Evolutionary conservation across 1,140 invertebrate species (phyloP).

Genomic region (Leguminivora glycinivorella): DNA sequence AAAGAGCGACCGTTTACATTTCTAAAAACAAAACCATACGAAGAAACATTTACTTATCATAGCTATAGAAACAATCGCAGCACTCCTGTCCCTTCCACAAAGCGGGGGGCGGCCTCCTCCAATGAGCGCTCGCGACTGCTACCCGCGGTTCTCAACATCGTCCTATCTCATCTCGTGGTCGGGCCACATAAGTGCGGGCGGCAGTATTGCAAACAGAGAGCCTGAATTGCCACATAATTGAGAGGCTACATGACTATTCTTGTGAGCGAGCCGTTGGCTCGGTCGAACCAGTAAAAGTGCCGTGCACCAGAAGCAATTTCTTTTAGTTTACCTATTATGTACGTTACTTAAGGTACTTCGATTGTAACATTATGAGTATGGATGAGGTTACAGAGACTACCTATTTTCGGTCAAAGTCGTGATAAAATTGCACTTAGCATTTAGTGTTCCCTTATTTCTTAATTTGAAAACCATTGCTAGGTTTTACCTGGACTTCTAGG

Average conservation of each 20-base stretch:
- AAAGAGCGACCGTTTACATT: neutral
- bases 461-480: too few relatives aligned
- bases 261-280: neutral
- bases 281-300: too few relatives aligned
- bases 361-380: too few relatives aligned
- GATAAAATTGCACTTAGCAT: too few relatives aligned
- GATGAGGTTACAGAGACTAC: too few relatives aligned
- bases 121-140: constrained; percentile 56
- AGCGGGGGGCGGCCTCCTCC: constrained; percentile 44
- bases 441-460: too few relatives aligned
- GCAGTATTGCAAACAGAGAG: constrained; percentile 58
- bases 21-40: neutral
- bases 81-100: constrained; percentile 45
- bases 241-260: constrained; percentile 46
- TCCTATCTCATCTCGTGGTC: neutral
- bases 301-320: too few relatives aligned
- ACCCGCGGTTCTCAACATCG: constrained; percentile 41
- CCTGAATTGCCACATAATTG: constrained; percentile 70
- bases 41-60: constrained; percentile 11
- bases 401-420: too few relatives aligned
- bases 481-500: too few relatives aligned
- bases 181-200: neutral
- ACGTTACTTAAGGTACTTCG: too few relatives aligned
- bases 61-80: constrained; percentile 5
- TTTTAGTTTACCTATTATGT: too few relatives aligned